phyloP scores from a whole-genome alignment of 2,797 vertebrate species.

The Melanotaenia boesemani region DNA sequence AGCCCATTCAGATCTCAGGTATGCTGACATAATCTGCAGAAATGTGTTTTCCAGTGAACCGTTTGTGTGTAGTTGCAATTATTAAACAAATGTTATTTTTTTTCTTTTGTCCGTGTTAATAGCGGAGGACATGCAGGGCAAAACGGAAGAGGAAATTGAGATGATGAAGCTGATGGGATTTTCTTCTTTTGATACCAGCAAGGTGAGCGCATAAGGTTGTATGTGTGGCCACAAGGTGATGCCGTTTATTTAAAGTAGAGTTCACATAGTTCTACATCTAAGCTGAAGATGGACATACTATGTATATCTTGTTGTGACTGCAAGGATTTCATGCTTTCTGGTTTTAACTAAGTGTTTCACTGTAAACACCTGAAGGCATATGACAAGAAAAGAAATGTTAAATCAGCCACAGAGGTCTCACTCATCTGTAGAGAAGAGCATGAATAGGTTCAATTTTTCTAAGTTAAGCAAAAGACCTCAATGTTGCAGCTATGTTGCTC shows the following conservation, averaged over 20 bases:
- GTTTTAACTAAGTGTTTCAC: neutral
- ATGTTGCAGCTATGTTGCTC: neutral
- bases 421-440: neutral
- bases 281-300: neutral
- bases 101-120: conserved; percentile 2
- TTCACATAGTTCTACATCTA: neutral
- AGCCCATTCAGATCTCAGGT: conserved; percentile 94
- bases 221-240: conserved; percentile 73
- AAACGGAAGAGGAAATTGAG: conserved; percentile 98
- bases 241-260: conserved; percentile 29
- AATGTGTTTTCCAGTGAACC: neutral
- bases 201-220: conserved; percentile 82
- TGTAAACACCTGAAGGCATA: neutral
- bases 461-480: neutral
- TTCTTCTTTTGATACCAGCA: conserved; percentile 88
- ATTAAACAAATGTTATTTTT: neutral
- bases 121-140: conserved; percentile 95
- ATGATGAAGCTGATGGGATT: conserved; percentile 99
- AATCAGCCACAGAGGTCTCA: neutral
- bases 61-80: neutral
- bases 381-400: neutral
- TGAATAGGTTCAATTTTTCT: too few species aligned
- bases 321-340: neutral
- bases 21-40: neutral
- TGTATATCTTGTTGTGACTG: neutral